Percentiles rank a stretch among this genome's conserved stretches.
These are phyloP conservation scores for Drosophila lacicola DNA, from an alignment of 2,888 invertebrate genomes.

Conservation along the genomic window DNA sequence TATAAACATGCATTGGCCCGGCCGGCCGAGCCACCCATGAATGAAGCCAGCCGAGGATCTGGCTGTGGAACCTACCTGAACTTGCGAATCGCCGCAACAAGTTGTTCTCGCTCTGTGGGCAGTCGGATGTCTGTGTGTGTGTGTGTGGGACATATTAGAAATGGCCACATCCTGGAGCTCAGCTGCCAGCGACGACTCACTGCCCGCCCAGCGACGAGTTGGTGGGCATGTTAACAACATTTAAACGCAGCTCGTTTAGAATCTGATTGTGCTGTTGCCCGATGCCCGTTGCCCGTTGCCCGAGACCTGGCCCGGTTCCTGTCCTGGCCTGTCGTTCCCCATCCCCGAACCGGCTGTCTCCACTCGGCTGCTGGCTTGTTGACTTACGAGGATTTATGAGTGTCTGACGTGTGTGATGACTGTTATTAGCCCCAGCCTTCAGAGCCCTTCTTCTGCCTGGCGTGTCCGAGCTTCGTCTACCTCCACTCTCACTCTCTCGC, in stretches of 20 bases:
- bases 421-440: slow-evolving; percentile 76
- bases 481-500: neutral
- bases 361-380: slow-evolving; percentile 53
- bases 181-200: neutral
- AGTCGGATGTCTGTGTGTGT: slow-evolving; percentile 20
- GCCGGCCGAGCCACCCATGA: slow-evolving; percentile 47
- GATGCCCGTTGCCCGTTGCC: slow-evolving; percentile 6
- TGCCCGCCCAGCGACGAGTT: slow-evolving; percentile 16
- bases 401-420: slow-evolving; percentile 81
- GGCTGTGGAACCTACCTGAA: slow-evolving; percentile 29
- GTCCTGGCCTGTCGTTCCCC: neutral
- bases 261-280: slow-evolving; percentile 58
- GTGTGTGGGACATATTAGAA: slow-evolving; percentile 79
- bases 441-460: slow-evolving; percentile 17
- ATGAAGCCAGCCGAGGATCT: slow-evolving; percentile 21
- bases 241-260: slow-evolving; percentile 79
- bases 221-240: slow-evolving; percentile 70
- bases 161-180: slow-evolving; percentile 36
- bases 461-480: neutral
- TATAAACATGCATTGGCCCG: slow-evolving; percentile 69
- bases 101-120: slow-evolving; percentile 24
- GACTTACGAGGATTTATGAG: slow-evolving; percentile 80
- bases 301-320: neutral
- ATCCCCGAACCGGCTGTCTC: too few relatives aligned
- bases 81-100: slow-evolving; percentile 13